A percentile compares a stretch with the other conserved stretches of the same genome.
phyloP scores from a whole-genome alignment of 2,113 vertebrate species.

The Sebastes schlegelii region DNA sequence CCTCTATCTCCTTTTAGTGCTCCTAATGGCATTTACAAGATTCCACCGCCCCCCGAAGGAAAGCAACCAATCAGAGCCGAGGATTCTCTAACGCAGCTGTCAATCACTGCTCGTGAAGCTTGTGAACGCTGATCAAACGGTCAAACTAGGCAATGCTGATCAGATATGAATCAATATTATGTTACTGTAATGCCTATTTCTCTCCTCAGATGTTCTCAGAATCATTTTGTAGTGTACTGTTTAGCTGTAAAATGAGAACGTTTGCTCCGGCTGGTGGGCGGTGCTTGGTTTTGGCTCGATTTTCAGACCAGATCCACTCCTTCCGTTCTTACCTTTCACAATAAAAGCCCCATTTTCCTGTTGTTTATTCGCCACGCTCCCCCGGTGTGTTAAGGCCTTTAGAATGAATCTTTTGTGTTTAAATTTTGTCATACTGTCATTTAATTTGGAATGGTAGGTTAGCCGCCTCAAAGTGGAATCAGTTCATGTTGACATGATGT shows the following conservation, averaged over 20 bases:
- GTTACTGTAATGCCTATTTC: too few species aligned
- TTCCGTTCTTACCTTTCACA: too few species aligned
- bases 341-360: too few species aligned
- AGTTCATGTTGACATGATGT: conserved; percentile 1
- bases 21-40: not conserved
- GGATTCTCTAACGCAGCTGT: not conserved
- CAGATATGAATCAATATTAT: not conserved
- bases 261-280: too few species aligned
- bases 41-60: not conserved
- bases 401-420: not conserved
- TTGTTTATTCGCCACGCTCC: too few species aligned
- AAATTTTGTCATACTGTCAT: not conserved
- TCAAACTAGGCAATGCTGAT: not conserved
- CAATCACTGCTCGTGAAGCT: not conserved
- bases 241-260: not conserved
- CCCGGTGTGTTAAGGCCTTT: too few species aligned
- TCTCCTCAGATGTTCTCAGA: too few species aligned
- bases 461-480: not conserved
- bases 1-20: not conserved
- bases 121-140: not conserved
- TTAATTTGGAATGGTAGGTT: not conserved
- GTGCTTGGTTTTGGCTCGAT: too few species aligned
- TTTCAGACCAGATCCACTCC: too few species aligned
- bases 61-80: not conserved
- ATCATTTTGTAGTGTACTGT: not conserved